Evolutionary conservation across 2,888 invertebrate species (phyloP), one percentile per base, ranked within the genome.

Genomic region (Eremobia ochroleuca): DNA sequence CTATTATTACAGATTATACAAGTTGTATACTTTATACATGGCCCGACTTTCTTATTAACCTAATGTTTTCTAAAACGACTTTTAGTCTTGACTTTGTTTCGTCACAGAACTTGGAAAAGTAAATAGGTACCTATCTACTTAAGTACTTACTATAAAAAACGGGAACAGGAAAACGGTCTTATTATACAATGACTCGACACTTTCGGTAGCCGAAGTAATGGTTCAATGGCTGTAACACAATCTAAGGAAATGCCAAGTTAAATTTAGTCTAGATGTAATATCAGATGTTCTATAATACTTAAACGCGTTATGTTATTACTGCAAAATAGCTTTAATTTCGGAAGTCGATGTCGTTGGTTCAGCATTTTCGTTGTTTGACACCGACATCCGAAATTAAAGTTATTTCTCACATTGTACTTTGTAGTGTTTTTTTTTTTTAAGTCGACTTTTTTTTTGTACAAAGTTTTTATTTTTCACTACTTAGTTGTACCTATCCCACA

Each of bases 91-190:
- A 67, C 40, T 58, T 66, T 52, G 15, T 61, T 68, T 37, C 37
- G 34, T 46, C n/a, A 28, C 66, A 34, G 15, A 77, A 67, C 13
- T 75, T 73, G 18, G 18, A 59, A 46, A 68, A 46, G 58, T 43
- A 59, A 28, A 13, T 64, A 75, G 4, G 1, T 25, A 52, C 3
- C n/a, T 37, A 40, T 40, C 31, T 55, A 43, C 8, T 5, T 70
- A 61, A 40, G 52, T 70, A 40, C 28, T 31, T 61, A 61, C 4
- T 25, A 25, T 3, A 72, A 77, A 70, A 77, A 74, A 86, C 28
- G 71, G 68, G 31, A 71, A 78, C 76, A 86, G 77, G 82, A 82
- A 79, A 82, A 87, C 61, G 46, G 67, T 65, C 9, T 62, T 67
- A 37, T 31, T 75, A 43, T 59, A 58, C 62, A 67, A 81, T 88